Conservation (phyloP, 2,797 vertebrate genomes). For the Anguilla marmorata region DNA sequence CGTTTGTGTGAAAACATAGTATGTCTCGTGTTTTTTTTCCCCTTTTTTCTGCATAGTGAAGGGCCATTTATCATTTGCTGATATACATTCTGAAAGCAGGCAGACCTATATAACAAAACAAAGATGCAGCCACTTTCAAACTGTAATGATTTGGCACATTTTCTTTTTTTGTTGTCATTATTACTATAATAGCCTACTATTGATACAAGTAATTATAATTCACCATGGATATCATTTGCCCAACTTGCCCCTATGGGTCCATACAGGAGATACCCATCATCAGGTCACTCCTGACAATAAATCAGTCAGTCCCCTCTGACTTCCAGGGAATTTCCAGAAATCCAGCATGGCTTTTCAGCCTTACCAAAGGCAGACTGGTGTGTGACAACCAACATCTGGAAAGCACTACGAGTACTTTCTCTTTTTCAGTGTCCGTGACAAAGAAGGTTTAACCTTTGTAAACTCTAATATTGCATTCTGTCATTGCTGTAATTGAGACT, state of each 20-base stretch:
- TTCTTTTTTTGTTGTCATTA: conserved; percentile 2
- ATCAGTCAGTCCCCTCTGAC: neutral
- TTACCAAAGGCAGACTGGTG: neutral
- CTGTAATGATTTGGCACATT: conserved; percentile 36
- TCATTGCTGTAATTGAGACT: neutral
- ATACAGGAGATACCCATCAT: conserved; percentile 22
- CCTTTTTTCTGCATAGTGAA: conserved; percentile 18
- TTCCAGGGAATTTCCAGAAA: neutral
- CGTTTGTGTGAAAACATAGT: conserved; percentile 3
- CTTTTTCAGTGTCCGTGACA: neutral
- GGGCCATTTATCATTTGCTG: conserved; percentile 3
- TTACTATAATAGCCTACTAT: conserved; percentile 20
- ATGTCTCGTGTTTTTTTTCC: neutral
- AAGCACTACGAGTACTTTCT: neutral
- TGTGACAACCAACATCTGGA: neutral
- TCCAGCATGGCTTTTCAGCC: conserved; percentile 12
- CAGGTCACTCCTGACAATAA: conserved; percentile 19
- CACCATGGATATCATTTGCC: conserved; percentile 16
- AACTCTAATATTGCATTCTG: neutral
- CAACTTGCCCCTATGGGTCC: conserved; percentile 18
- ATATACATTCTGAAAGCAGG: conserved; percentile 4
- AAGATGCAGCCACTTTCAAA: conserved; percentile 15
- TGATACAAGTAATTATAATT: conserved; percentile 12
- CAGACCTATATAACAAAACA: conserved; percentile 22
- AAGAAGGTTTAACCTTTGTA: neutral